Evolutionary conservation across 2,888 invertebrate species (phyloP), one percentile per base, ranked within the genome.

Genomic region (Patella depressa): DNA sequence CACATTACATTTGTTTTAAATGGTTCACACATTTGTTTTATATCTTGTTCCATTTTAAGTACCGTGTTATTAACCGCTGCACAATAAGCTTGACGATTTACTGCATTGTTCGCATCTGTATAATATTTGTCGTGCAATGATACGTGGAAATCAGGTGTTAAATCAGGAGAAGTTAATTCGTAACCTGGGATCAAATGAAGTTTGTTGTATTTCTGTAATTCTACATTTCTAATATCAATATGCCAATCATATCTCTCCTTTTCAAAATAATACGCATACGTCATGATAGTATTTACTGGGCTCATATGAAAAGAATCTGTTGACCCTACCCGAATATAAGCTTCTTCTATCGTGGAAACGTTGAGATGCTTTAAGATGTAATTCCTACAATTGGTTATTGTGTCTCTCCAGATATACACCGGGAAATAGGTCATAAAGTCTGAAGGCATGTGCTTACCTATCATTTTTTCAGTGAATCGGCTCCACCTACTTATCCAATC

Each of bases 351-450:
- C 19, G 19, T 19, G 5, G 12, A 24, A 19, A 65, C 65, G 19
- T 24, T 65, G n/a, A 65, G 12, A 65, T 65, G 17, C 17, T 65
- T 19, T 24, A 24, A 24, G 7, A 65, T 65, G 24, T 65, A 24
- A 9, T 65, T 65, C 24, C 65, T 19, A 65, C 65, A 65, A 19
- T 65, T 65, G 24, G 65, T 65, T 9, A 65, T 65, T 24, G 65
- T 65, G 14, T 65, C 65, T 11, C 65, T 24, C 65, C 65, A 65
- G 19, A 65, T 65, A 65, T 65, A 24, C 19, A 65, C 65, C 2
- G 65, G 65, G 11, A 65, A 65, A 65, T 65, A 65, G 19, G 19
- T 24, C 65, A 65, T 65, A 65, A 65, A 65, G 24, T 65, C 65
- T 12, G 65, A 65, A n/a, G 24, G 19, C 24, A 24, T 19, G 11